phyloP scores from a whole-genome alignment of 1,140 invertebrate genomes.

The Elymnias hypermnestra region DNA sequence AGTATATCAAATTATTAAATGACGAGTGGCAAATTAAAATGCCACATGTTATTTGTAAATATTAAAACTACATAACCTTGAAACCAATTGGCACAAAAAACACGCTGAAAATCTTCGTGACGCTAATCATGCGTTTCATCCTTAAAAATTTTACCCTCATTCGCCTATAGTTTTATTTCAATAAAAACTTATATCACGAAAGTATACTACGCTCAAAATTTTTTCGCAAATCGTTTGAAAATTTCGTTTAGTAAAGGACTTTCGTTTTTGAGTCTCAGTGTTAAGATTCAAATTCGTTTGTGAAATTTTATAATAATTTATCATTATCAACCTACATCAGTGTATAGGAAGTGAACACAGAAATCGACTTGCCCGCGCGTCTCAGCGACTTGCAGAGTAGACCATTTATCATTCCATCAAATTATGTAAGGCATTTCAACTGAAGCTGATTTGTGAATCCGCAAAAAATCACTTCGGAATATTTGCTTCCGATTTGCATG shows the following conservation, averaged over 20 bases:
- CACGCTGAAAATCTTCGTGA: too few species aligned
- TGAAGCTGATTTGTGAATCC: slow-evolving; percentile 10
- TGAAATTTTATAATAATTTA: slow-evolving; percentile 10
- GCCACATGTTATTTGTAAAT: too few species aligned
- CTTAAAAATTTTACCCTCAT: too few species aligned
- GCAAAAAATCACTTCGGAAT: slow-evolving; percentile 5
- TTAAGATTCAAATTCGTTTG: slow-evolving; percentile 7
- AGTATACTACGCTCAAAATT: too few species aligned
- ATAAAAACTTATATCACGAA: too few species aligned
- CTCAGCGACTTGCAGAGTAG: slow-evolving; percentile 9
- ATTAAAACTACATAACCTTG: too few species aligned
- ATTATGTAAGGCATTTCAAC: slow-evolving; percentile 20
- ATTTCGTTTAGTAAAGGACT: not conserved
- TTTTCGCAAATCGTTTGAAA: not conserved
- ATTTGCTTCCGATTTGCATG: slow-evolving; percentile 5
- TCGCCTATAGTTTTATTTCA: too few species aligned
- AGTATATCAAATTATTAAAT: too few species aligned
- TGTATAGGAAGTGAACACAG: slow-evolving; percentile 10
- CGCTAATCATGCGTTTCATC: too few species aligned
- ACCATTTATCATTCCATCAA: slow-evolving; percentile 22
- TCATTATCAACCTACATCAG: slow-evolving; percentile 22
- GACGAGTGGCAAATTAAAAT: too few species aligned
- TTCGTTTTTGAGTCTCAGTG: not conserved
- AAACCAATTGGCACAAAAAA: too few species aligned
- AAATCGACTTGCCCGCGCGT: slow-evolving; percentile 11